Evolutionary conservation across 2,113 vertebrate species (phyloP).

Genomic region (Hippocampus barbouri): DNA sequence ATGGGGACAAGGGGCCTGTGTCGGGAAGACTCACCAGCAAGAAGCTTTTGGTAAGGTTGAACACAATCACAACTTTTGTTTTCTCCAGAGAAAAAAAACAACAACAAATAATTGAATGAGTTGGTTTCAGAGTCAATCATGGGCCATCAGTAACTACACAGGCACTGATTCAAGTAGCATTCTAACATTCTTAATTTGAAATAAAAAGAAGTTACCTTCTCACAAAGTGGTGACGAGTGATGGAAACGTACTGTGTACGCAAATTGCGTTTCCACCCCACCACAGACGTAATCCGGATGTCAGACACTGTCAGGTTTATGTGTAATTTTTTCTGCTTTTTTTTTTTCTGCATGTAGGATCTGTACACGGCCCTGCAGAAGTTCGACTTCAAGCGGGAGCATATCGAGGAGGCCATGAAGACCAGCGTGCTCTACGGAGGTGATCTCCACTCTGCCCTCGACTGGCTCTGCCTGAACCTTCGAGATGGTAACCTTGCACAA

Average conservation of each 20-base stretch:
- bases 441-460: conserved; percentile 96
- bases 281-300: too few species aligned
- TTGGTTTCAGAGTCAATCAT: too few species aligned
- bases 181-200: background rate
- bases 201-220: background rate
- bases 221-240: background rate
- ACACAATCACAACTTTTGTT: background rate
- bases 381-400: conserved; percentile 91
- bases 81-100: too few species aligned
- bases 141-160: too few species aligned
- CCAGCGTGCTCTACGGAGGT: conserved; percentile 87
- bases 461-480: conserved; percentile 96
- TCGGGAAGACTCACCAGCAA: conserved; percentile 90
- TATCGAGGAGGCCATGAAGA: conserved; percentile 97
- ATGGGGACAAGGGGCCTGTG: conserved; percentile 81
- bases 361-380: conserved; percentile 89
- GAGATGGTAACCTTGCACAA: conserved; percentile 76
- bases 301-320: too few species aligned
- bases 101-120: too few species aligned
- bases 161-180: background rate
- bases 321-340: background rate
- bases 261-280: too few species aligned
- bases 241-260: too few species aligned
- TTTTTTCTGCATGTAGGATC: conserved; percentile 73
- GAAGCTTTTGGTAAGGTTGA: conserved; percentile 83